phyloP scores from a whole-genome alignment of 2,113 vertebrate genomes.

The Phylloscopus whistleri region DNA sequence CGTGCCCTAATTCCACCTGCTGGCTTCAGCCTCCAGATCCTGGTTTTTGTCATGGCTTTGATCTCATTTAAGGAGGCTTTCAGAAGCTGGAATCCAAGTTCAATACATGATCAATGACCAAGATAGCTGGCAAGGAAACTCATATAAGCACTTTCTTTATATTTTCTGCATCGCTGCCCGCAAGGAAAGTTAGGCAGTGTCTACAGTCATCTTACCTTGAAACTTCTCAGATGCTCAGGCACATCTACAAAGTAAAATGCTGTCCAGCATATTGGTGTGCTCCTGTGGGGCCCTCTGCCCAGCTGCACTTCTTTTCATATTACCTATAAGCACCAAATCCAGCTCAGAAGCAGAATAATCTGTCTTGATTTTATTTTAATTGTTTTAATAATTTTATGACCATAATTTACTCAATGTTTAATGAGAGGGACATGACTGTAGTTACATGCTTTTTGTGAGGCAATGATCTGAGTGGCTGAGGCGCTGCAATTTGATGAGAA shows the following conservation, averaged over 20 bases:
- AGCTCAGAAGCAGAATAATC: constrained; percentile 10
- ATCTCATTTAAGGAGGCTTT: neutral
- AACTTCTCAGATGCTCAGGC: neutral
- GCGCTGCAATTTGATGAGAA: neutral
- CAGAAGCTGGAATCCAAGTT: neutral
- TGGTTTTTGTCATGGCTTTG: neutral
- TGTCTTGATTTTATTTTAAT: constrained; percentile 26
- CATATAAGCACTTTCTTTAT: neutral
- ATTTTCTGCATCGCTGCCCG: neutral
- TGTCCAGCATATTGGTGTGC: neutral
- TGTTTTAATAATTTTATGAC: neutral
- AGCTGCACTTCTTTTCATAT: neutral
- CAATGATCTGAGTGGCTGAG: constrained; percentile 2
- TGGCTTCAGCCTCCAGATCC: neutral
- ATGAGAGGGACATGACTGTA: neutral
- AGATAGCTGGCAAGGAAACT: neutral
- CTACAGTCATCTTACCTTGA: neutral
- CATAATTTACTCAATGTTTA: constrained; percentile 36
- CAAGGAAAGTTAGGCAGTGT: neutral
- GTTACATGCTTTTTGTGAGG: neutral
- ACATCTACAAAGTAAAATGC: neutral
- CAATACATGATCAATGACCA: neutral
- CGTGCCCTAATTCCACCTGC: neutral
- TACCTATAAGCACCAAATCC: constrained; percentile 4
- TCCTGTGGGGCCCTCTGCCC: neutral